Conservation (phyloP, 2,113 vertebrate genomes). For the Ovibos moschatus region DNA sequence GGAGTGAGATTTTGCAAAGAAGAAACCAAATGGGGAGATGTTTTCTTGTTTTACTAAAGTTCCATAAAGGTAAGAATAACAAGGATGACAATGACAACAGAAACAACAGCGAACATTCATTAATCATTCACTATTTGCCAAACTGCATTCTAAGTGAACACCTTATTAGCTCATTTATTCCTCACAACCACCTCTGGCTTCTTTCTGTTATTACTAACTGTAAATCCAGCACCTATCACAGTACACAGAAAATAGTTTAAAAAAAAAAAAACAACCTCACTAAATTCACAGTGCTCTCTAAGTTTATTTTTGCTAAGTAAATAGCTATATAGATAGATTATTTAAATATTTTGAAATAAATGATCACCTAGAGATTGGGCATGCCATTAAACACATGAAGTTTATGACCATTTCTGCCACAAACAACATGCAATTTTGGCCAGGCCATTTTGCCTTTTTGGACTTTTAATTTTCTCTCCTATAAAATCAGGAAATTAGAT, state of each 20-base stretch:
- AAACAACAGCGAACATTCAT: not conserved
- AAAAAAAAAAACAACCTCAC: not conserved
- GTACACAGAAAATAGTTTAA: not conserved
- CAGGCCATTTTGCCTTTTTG: not conserved
- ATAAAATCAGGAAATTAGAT: constrained; percentile 21
- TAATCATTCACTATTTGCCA: not conserved
- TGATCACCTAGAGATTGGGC: not conserved
- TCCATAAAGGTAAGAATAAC: not conserved
- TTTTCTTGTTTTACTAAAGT: not conserved
- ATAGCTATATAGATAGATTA: not conserved
- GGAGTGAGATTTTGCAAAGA: not conserved
- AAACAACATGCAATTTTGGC: not conserved
- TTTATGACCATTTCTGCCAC: not conserved
- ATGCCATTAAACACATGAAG: not conserved
- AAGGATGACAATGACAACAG: not conserved
- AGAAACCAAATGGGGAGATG: not conserved
- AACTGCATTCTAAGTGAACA: not conserved
- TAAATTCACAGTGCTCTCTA: not conserved
- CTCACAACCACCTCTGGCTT: not conserved
- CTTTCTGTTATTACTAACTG: not conserved
- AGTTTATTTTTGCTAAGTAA: not conserved
- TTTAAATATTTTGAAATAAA: constrained; percentile 32
- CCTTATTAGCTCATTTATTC: not conserved
- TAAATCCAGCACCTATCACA: not conserved
- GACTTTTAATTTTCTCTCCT: not conserved